Base-by-base conservation (phyloP, 2,113 vertebrate genomes). In the Pluvialis apricaria region DNA sequence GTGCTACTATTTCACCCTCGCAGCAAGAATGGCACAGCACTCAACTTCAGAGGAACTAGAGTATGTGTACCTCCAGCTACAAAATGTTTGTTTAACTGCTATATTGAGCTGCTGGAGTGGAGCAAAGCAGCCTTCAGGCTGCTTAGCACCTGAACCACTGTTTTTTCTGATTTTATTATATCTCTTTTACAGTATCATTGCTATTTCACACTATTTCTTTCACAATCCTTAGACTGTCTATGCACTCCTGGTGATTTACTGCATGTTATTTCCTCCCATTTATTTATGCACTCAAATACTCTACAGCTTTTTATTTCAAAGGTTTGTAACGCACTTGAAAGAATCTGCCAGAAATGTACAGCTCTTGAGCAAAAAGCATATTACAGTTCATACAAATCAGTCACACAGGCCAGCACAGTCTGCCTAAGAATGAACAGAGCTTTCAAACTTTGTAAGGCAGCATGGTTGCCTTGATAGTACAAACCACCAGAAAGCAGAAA, bases 151-250 rank as follows among this genome's bases (percentile, higher is more conserved):
- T 92, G 88, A 93, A n/a, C 11, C 10, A 9, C 82, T 75, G 38
- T 83, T 94, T 76, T 88, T 75, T 60, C 92, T 82, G 38, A 49
- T 89, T 95, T 91, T 91, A 70, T 93, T 88, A 18, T 76, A 93
- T 95, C 90, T 95, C 86, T 97, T 96, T 97, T 91, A 97, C 92
- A 96, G 95, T 89, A 94, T 97, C 92, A 91, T 68, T 97, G 94
- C 93, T 97, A 97, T 97, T 98, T 98, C 98, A 97, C 97, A 97
- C 95, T 94, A 96, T 97, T 97, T 97, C 93, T 95, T 97, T 92
- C 92, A 95, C 92, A 96, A 64, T 92, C 92, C 96, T 93, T 91
- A 95, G 88, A 82, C 91, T 94, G 69, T 92, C 95, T 95, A 44
- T 96, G 77, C 25, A 2, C 54, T 96, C 92, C 94, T 88, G 66